phyloP scores from a whole-genome alignment of 2,113 vertebrate genomes.

The Crotalus viridis region DNA sequence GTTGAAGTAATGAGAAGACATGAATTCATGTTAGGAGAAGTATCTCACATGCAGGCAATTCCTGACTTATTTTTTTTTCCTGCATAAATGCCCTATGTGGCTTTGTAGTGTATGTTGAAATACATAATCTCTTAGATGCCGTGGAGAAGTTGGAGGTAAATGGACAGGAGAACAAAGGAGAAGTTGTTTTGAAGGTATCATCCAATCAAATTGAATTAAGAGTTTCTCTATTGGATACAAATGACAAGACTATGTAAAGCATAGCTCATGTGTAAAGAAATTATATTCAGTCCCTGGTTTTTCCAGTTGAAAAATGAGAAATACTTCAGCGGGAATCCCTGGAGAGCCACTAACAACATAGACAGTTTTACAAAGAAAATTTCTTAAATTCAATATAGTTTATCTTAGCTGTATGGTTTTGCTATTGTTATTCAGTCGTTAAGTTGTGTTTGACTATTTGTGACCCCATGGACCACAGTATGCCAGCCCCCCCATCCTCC shows the following conservation, averaged over 20 bases:
- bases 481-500: not conserved
- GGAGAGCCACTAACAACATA: not conserved
- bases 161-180: not conserved
- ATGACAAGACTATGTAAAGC: not conserved
- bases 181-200: not conserved
- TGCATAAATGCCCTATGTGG: not conserved
- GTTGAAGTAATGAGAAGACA: slow-evolving; percentile 16
- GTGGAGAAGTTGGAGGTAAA: fast-evolving
- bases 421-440: not conserved
- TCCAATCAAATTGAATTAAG: not conserved
- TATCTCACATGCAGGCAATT: not conserved
- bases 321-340: not conserved
- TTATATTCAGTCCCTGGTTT: not conserved
- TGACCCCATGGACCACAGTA: not conserved
- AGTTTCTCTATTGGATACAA: not conserved
- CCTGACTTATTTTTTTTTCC: not conserved
- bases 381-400: not conserved
- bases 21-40: not conserved
- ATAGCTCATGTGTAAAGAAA: not conserved
- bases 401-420: not conserved
- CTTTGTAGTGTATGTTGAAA: not conserved
- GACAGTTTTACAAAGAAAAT: not conserved
- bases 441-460: not conserved
- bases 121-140: not conserved
- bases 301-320: not conserved